Conservation (phyloP, 2,888 invertebrate genomes). For the Ophioninae sp. region DNA sequence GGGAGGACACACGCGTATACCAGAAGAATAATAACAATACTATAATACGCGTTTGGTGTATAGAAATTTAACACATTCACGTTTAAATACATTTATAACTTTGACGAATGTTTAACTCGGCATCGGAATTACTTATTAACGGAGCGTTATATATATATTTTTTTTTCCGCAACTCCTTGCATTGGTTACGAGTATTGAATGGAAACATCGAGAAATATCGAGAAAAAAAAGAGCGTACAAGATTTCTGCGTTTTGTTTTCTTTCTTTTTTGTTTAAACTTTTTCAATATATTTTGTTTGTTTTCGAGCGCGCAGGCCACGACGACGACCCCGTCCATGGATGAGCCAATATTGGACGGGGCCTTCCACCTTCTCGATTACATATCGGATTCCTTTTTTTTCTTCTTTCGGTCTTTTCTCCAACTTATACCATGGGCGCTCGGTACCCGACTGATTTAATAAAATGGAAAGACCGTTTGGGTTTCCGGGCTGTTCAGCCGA, state of each 20-base stretch:
- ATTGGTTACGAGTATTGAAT: slow-evolving; percentile 40
- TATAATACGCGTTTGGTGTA: slow-evolving; percentile 1
- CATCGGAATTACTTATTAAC: slow-evolving; percentile 25
- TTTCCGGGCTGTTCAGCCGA: slow-evolving; percentile 47
- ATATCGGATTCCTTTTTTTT: slow-evolving; percentile 41
- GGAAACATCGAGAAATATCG: slow-evolving; percentile 55
- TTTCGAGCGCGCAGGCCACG: not conserved
- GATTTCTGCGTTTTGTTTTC: slow-evolving; percentile 5
- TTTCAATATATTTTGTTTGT: slow-evolving; percentile 21
- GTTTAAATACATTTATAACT: slow-evolving; percentile 34
- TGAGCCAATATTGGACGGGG: slow-evolving; percentile 47
- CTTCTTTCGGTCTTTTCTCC: not conserved
- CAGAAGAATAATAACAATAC: slow-evolving; percentile 35
- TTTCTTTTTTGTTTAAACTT: not conserved
- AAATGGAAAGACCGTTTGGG: slow-evolving; percentile 2
- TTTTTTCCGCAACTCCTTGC: slow-evolving; percentile 9
- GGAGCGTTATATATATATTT: slow-evolving; percentile 22
- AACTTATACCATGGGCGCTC: slow-evolving; percentile 4
- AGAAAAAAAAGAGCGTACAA: slow-evolving; percentile 45
- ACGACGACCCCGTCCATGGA: slow-evolving; percentile 43
- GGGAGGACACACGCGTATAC: slow-evolving; percentile 40
- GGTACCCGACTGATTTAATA: slow-evolving; percentile 56
- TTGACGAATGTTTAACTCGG: slow-evolving; percentile 22
- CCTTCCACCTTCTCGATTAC: slow-evolving; percentile 57
- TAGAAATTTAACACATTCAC: slow-evolving; percentile 30